Percentiles rank a stretch among this genome's conserved stretches.
phyloP scores from a whole-genome alignment of 2,113 vertebrate genomes.

The Lepus timidus region DNA sequence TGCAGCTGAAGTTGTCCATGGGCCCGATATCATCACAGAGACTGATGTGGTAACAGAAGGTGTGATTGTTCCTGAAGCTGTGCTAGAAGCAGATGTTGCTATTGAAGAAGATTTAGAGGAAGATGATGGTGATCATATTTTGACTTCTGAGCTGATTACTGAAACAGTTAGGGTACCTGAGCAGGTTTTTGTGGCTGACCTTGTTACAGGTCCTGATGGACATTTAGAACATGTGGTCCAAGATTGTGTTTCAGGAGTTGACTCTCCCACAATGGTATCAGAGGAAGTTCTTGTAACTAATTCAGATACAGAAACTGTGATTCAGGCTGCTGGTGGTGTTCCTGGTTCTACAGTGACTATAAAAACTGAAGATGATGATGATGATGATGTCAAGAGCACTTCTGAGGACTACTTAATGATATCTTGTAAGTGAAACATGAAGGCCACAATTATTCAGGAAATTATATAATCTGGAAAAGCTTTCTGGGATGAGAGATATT shows the following conservation, averaged over 20 bases:
- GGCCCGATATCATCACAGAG: slow-evolving; percentile 93
- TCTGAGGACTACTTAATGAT: slow-evolving; percentile 99
- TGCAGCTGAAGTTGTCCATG: slow-evolving; percentile 95
- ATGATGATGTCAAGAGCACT: slow-evolving; percentile 95
- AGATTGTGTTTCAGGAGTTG: slow-evolving; percentile 88
- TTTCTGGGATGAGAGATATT: slow-evolving; percentile 62
- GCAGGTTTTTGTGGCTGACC: slow-evolving; percentile 97
- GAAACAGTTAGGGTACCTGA: slow-evolving; percentile 92
- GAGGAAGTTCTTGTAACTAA: slow-evolving; percentile 96
- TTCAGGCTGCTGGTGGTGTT: slow-evolving; percentile 91
- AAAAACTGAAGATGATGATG: slow-evolving; percentile 94
- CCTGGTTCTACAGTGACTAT: slow-evolving; percentile 93
- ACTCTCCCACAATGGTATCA: slow-evolving; percentile 93
- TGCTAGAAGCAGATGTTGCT: slow-evolving; percentile 94
- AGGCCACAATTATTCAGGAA: slow-evolving; percentile 67
- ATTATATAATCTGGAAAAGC: slow-evolving; percentile 62
- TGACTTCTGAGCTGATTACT: slow-evolving; percentile 93
- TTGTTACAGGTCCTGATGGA: slow-evolving; percentile 93
- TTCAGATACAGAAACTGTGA: slow-evolving; percentile 93
- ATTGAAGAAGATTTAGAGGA: slow-evolving; percentile 96
- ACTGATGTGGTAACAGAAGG: slow-evolving; percentile 92
- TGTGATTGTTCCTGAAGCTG: slow-evolving; percentile 94
- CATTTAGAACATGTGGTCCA: slow-evolving; percentile 94
- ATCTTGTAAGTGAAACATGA: slow-evolving; percentile 92
- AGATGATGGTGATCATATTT: slow-evolving; percentile 92